Conservation (phyloP, 2,113 vertebrate genomes). For the Sciurus niger region DNA sequence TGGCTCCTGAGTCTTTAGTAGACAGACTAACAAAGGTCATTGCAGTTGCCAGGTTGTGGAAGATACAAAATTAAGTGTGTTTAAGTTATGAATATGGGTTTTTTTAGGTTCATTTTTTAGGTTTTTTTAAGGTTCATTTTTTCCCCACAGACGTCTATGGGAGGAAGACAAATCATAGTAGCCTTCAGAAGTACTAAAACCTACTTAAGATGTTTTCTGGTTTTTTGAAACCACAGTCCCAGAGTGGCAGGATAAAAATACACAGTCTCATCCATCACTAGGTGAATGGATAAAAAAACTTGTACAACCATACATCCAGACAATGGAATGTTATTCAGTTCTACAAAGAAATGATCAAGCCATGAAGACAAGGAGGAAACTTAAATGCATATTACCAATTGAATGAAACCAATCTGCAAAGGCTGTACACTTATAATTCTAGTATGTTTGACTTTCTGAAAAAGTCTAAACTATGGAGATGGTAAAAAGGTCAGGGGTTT, state of each 20-base stretch:
- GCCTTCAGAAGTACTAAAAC: not conserved
- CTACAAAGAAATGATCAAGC: not conserved
- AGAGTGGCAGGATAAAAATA: not conserved
- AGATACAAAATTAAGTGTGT: not conserved
- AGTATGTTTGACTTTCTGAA: not conserved
- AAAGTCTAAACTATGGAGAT: not conserved
- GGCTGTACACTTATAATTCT: not conserved
- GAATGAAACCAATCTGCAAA: not conserved
- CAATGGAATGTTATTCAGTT: not conserved
- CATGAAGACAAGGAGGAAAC: not conserved
- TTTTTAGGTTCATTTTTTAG: not conserved
- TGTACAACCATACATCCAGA: too few relatives aligned
- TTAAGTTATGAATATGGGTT: not conserved
- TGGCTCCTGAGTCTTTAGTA: not conserved
- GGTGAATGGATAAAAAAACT: not conserved
- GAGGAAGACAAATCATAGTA: not conserved
- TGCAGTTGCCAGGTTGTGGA: not conserved
- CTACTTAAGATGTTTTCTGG: not conserved
- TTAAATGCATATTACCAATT: not conserved
- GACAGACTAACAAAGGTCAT: not conserved
- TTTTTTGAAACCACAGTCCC: not conserved
- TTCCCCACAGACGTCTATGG: not conserved
- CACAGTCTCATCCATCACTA: not conserved
- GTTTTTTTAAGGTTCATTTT: not conserved
- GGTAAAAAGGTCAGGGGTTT: not conserved